phyloP scores from a whole-genome alignment of 2,797 vertebrate genomes.

The Halcyon badia region DNA sequence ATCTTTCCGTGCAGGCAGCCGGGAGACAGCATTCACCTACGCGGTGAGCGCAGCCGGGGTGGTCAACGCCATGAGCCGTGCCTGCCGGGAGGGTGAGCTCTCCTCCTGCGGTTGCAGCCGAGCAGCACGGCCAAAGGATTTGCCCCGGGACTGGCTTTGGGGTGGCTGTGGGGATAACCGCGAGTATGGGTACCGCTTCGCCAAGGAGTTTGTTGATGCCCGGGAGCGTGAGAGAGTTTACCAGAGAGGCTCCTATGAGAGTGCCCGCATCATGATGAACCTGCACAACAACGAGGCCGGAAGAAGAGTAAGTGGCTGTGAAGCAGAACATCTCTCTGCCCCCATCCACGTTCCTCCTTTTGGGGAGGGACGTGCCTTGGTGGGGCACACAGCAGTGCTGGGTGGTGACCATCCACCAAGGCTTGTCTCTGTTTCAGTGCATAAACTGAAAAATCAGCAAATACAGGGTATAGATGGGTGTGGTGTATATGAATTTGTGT shows the following conservation, averaged over 20 bases:
- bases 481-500: neutral
- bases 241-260: conserved; percentile 91
- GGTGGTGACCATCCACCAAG: fast-evolving
- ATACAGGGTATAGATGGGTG: neutral
- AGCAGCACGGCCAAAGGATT: conserved; percentile 92
- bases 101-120: conserved; percentile 97
- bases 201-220: conserved; percentile 98
- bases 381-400: fast-evolving
- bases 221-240: conserved; percentile 94
- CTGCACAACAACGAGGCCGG: conserved; percentile 97
- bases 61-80: conserved; percentile 95
- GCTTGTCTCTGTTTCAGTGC: neutral
- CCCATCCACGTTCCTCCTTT: fast-evolving
- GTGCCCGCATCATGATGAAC: conserved; percentile 93
- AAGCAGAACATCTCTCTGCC: fast-evolving
- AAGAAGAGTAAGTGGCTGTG: conserved; percentile 86
- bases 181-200: conserved; percentile 96
- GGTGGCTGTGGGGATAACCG: conserved; percentile 98
- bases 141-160: conserved; percentile 98
- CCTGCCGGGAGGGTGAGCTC: conserved; percentile 96
- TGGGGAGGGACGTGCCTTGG: fast-evolving
- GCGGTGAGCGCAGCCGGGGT: conserved; percentile 96
- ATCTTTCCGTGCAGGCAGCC: conserved; percentile 86
- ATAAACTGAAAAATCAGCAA: neutral
- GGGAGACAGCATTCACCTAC: conserved; percentile 96